A percentile compares a stretch with the other conserved stretches of the same genome.
Conservation (phyloP, 2,888 invertebrate genomes). For the Cephus pulcher region DNA sequence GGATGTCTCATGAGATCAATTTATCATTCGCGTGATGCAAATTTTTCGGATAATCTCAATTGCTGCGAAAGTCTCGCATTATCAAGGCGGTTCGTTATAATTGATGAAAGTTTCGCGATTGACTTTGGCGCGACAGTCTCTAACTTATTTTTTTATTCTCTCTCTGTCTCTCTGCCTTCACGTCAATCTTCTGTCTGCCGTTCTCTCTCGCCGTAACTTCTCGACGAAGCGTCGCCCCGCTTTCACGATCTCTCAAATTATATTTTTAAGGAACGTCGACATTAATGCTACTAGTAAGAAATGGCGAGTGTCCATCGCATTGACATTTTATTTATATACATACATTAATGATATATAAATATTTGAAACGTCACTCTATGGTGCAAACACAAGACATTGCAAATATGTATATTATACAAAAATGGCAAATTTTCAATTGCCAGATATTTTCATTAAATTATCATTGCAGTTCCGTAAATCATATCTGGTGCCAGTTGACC, state of each 20-base stretch:
- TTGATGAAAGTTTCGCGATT: background rate
- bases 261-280: background rate
- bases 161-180: background rate
- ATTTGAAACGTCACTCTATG: background rate
- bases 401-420: background rate
- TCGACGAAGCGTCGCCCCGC: background rate
- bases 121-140: background rate
- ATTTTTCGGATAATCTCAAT: background rate
- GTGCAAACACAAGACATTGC: background rate
- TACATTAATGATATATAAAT: background rate
- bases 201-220: background rate
- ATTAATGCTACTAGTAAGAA: background rate
- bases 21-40: no score
- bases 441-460: background rate
- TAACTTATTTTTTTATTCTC: background rate
- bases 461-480: background rate
- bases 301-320: background rate
- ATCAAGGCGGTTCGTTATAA: background rate
- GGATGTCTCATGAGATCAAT: no score
- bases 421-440: background rate
- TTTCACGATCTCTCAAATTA: slow-evolving; percentile 3
- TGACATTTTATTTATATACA: background rate
- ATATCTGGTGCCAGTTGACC: background rate
- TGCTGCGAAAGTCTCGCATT: background rate
- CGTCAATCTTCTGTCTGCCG: background rate